These are phyloP conservation scores for Esox masquinongy DNA, from an alignment of 2,797 vertebrate genomes.

Conservation along the genomic window DNA sequence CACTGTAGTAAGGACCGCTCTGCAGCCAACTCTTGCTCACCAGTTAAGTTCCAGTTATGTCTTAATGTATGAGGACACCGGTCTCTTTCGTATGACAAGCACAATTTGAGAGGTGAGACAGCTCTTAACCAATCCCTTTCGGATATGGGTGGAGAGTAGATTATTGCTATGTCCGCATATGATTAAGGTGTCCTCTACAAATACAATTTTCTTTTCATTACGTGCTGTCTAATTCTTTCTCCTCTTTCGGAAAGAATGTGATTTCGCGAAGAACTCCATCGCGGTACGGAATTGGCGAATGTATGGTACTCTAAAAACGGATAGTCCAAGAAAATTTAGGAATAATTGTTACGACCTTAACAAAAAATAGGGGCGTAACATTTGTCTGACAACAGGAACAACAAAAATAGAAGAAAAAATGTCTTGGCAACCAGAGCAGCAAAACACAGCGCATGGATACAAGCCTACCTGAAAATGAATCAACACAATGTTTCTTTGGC, in stretches of 20 bases:
- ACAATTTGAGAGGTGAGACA: conserved; percentile 61
- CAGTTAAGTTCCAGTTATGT: conserved; percentile 27
- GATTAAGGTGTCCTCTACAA: conserved; percentile 21
- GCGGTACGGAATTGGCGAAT: neutral
- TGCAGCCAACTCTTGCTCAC: conserved; percentile 13
- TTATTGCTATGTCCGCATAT: conserved; percentile 71
- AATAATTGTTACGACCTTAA: conserved; percentile 69
- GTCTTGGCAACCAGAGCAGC: conserved; percentile 70
- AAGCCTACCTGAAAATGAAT: conserved; percentile 11
- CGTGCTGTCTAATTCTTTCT: conserved; percentile 13
- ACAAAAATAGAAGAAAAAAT: conserved; percentile 57
- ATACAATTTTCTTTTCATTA: neutral
- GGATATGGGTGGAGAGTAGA: conserved; percentile 68
- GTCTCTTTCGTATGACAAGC: conserved; percentile 37
- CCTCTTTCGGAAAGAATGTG: conserved; percentile 24
- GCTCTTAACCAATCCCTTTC: conserved; percentile 59
- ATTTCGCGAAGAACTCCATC: neutral
- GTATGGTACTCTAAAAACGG: neutral
- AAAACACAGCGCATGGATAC: conserved; percentile 75
- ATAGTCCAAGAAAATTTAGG: neutral
- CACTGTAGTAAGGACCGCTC: conserved; percentile 12
- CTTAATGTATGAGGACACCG: conserved; percentile 25
- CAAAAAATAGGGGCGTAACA: conserved; percentile 59
- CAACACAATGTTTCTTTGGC: conserved; percentile 9
- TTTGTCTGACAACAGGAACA: conserved; percentile 61